Conservation (phyloP, 2,797 vertebrate species). For the Cossypha caffra region DNA sequence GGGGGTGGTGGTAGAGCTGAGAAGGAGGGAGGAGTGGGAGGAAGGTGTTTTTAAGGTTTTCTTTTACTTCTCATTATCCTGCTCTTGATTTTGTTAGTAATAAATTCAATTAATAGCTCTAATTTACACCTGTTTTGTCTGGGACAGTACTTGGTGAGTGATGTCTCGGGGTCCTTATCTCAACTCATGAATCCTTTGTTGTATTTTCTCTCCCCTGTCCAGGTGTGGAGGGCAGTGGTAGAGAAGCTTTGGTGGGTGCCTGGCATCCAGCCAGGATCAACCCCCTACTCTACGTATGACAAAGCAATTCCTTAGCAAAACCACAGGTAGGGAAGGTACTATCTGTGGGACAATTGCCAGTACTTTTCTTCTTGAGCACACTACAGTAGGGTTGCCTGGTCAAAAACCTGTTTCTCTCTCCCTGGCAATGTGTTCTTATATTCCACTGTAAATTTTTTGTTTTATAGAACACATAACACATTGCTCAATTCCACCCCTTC, state of each 20-base stretch:
- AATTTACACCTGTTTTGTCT: background rate
- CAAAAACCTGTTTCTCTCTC: background rate
- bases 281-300: background rate
- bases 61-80: background rate
- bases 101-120: background rate
- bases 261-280: background rate
- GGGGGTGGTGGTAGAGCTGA: background rate
- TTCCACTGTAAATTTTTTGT: background rate
- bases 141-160: background rate
- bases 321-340: background rate
- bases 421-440: background rate
- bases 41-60: background rate
- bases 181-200: background rate
- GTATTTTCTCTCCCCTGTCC: background rate
- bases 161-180: background rate
- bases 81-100: background rate
- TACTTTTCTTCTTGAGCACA: accelerated
- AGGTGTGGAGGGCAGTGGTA: background rate
- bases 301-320: background rate
- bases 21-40: background rate
- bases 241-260: background rate
- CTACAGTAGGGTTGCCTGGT: background rate
- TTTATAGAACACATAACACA: accelerated
- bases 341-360: background rate
- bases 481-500: background rate